Base-by-base conservation (phyloP, 2,888 invertebrate species). In the Agrochola macilenta region DNA sequence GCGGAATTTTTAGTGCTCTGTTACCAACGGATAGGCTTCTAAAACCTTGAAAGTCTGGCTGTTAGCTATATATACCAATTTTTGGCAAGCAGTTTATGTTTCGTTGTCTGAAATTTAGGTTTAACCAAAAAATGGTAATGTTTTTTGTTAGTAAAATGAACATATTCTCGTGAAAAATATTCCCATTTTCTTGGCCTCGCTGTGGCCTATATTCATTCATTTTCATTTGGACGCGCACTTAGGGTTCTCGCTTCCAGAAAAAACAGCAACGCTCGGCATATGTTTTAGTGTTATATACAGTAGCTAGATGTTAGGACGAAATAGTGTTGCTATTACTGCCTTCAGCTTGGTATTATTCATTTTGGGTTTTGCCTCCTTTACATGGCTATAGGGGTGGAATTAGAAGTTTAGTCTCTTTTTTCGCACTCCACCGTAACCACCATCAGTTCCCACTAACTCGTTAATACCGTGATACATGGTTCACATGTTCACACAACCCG, bases 41-140 rank as follows among this genome's bases (percentile, higher is more conserved):
- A 66, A 72, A 84, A 84, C 85, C 85, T 84, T 85, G 85, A 78
- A 84, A 82, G 85, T 78, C 83, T 82, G 78, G 65, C 70, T 26
- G 57, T 70, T 76, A 4, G 35, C 11, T 57, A 7, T n/a, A 26
- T 66, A 70, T 61, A 70, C 75, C 43, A 66, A 72, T 68, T 74
- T 78, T 81, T 73, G 63, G 61, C 69, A n/a, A 73, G 69, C 64
- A 76, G 30, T 83, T 71, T 63, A 58, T 70, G 52, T 77, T 69
- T 60, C 66, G 73, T 60, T 78, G 64, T 39, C 49, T 65, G 60
- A 85, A 81, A 85, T 49, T 17, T 78, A 76, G 57, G 61, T 78
- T 85, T 57, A 57, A 49, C 58, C 65, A 64, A 68, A 72, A 78
- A 69, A 78, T 65, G 71, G 26, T 74, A 61, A 75, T 73, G 60